Base-by-base conservation (phyloP, 2,797 vertebrate species). In the Arctocebus calabarensis region DNA sequence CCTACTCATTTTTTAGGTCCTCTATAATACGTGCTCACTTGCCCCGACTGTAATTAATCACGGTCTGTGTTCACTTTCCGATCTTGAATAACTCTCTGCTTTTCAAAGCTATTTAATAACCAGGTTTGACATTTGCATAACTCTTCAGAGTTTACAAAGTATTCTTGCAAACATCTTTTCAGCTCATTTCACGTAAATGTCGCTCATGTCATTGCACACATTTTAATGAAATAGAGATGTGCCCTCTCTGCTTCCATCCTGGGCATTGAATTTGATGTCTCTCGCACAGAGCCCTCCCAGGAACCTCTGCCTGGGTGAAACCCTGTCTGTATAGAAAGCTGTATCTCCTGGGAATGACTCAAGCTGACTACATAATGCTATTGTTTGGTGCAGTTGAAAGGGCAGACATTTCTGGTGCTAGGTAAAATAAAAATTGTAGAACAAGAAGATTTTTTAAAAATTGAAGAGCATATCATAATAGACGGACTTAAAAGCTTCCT, bases 401-500 rank as follows among this genome's bases (percentile, higher is more conserved):
- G n/a, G 25, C 77, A 88, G 66, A 27, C 66, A 9, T 75, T 90
- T 27, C 78, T 93, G 37, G 16, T 77, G 83, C 43, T 62, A 8
- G 22, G 75, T 79, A 45, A 70, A 77, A 94, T 37, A 84, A 71
- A 83, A 73, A 78, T 20, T 59, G 11, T 48, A 93, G 45, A 89
- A 40, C 22, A 52, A 25, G 25, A 16, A 45, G 10, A 22, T n/a
- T 88, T 43, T 64, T 23, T 37, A 32, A 77, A 84, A 84, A 52
- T 52, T 70, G 32, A 86, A 93, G 55, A 34, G 45, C 78, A 11
- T 62, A 29, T 57, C 52, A 45, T 66, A 90, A 64, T 27, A 55
- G 66, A 32, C 9, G 17, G 25, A 87, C 71, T 55, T 71, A 71
- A 89, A 95, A 86, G 27, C 82, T 59, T 90, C 34, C n/a, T 94